Conservation (phyloP, 2,113 vertebrate species). For the Boleophthalmus pectinirostris region DNA sequence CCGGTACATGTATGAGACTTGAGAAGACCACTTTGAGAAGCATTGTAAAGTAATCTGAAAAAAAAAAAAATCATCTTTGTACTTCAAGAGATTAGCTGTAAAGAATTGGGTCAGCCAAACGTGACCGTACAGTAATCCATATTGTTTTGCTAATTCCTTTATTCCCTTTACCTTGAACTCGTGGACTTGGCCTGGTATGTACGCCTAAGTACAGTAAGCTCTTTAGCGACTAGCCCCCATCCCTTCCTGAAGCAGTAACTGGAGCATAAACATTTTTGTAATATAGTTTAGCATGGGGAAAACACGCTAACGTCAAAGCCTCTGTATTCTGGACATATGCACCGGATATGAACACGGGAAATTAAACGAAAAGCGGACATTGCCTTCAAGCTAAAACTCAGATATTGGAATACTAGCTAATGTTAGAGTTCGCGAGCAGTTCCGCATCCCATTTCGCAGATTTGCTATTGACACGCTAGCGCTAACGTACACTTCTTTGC, state of each 20-base stretch:
- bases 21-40: not conserved
- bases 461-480: not conserved
- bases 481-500: not conserved
- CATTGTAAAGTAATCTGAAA: not conserved
- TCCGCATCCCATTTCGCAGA: not conserved
- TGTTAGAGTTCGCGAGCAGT: not conserved
- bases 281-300: not conserved
- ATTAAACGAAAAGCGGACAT: not conserved
- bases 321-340: not conserved
- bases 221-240: not conserved
- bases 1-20: not conserved
- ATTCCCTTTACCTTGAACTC: not conserved
- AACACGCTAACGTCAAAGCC: not conserved
- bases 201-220: not conserved
- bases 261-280: not conserved
- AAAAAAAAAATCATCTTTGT: not conserved
- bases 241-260: not conserved
- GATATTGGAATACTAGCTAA: not conserved
- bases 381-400: not conserved
- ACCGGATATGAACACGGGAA: conserved; percentile 10
- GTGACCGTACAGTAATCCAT: not conserved
- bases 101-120: not conserved
- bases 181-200: not conserved
- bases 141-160: not conserved
- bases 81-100: not conserved